Evolutionary conservation across 37 sponge, comb jelly and placozoan genomes (phyloP).

Genomic region (Mnemiopsis leidyi): DNA sequence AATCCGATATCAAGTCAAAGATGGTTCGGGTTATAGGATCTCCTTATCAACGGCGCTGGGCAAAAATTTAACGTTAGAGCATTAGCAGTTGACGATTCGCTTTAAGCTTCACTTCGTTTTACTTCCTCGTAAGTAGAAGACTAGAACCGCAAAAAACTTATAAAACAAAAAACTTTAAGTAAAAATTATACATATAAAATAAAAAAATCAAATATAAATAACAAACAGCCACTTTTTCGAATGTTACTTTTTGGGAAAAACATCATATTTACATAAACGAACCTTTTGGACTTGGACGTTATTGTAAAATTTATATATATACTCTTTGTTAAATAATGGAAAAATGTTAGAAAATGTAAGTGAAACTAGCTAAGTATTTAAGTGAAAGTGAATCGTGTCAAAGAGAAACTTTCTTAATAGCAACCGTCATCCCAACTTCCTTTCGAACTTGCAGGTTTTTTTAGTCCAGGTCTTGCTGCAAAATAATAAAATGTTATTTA

Average conservation of each 20-base stretch:
- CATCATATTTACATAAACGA: neutral
- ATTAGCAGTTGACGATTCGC: too few relatives aligned
- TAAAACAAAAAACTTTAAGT: neutral
- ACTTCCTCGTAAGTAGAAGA: too few relatives aligned
- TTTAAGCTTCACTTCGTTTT: too few relatives aligned
- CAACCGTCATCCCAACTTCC: neutral
- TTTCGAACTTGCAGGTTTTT: neutral
- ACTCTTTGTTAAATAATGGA: too few relatives aligned
- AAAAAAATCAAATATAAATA: neutral
- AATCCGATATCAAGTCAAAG: too few relatives aligned
- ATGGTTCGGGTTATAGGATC: too few relatives aligned
- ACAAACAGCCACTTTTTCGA: neutral
- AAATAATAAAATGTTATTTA: too few relatives aligned
- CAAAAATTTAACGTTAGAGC: too few relatives aligned
- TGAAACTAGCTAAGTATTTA: neutral
- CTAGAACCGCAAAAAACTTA: too few relatives aligned
- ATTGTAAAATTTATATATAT: too few relatives aligned
- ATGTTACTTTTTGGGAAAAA: neutral
- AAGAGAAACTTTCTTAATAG: neutral
- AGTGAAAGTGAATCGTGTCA: neutral
- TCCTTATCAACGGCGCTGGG: too few relatives aligned
- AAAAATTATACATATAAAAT: neutral
- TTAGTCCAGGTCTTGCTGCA: neutral
- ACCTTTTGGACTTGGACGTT: neutral
- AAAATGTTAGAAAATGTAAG: too few relatives aligned